Percentiles rank a stretch among this genome's conserved stretches.
phyloP scores from a whole-genome alignment of 1,140 invertebrate species.

The Drosophila ironensis region DNA sequence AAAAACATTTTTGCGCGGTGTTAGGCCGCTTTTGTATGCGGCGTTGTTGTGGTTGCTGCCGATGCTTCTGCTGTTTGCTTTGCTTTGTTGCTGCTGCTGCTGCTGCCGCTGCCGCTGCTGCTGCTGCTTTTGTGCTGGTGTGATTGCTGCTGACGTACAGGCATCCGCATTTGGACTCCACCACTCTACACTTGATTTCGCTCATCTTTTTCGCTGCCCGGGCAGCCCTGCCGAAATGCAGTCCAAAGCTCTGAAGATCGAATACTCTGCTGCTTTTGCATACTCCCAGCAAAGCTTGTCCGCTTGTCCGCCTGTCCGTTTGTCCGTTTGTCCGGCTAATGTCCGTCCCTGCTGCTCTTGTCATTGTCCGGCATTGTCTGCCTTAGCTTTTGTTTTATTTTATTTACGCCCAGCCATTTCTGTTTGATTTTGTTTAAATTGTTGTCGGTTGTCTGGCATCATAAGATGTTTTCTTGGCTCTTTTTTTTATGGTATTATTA shows the following conservation, averaged over 20 bases:
- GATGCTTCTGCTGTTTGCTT: constrained; percentile 38
- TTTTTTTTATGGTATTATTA: neutral
- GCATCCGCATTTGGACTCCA: constrained; percentile 61
- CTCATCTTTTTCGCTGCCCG: constrained; percentile 16
- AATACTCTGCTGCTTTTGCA: constrained; percentile 24
- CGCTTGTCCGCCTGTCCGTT: constrained; percentile 18
- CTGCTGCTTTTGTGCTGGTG: too few relatives aligned
- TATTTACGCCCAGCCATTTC: constrained; percentile 40
- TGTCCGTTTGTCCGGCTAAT: constrained; percentile 5
- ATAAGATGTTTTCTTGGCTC: constrained; percentile 19
- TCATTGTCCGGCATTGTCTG: constrained; percentile 47
- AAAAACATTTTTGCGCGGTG: constrained; percentile 75
- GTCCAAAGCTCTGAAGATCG: constrained; percentile 38
- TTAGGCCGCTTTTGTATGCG: constrained; percentile 72
- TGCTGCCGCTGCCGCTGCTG: neutral
- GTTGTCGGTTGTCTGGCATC: constrained; percentile 36
- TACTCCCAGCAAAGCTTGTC: constrained; percentile 19
- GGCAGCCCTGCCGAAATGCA: constrained; percentile 40
- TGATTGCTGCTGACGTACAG: constrained; percentile 63
- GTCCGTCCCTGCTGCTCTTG: constrained; percentile 22
- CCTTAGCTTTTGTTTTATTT: constrained; percentile 38
- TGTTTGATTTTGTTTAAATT: constrained; percentile 72
- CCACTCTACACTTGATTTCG: constrained; percentile 33
- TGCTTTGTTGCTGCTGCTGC: constrained; percentile 29
- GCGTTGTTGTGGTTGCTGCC: constrained; percentile 2